A percentile compares a stretch with the other conserved stretches of the same genome.
These are phyloP conservation scores for Hirtodrosophila confusa DNA, from an alignment of 2,888 invertebrate genomes.

Conservation along the genomic window DNA sequence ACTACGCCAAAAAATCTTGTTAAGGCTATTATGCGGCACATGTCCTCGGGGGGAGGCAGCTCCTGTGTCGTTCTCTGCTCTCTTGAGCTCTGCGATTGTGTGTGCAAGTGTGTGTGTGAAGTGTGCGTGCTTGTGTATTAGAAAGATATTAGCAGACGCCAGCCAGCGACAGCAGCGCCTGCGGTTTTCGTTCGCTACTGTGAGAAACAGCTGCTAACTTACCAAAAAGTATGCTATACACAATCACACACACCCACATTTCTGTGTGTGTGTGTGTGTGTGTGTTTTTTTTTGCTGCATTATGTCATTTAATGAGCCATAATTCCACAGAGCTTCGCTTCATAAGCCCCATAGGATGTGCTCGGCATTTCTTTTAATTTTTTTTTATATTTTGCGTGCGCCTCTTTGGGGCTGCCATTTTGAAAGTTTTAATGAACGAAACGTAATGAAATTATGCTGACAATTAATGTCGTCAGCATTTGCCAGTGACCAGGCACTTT, in stretches of 20 bases:
- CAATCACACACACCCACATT: conserved; percentile 17
- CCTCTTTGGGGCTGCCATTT: conserved; percentile 42
- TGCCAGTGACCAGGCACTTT: conserved; percentile 30
- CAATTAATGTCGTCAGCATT: conserved; percentile 62
- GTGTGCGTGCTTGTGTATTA: conserved; percentile 67
- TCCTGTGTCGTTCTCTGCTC: conserved; percentile 6
- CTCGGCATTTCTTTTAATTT: conserved; percentile 32
- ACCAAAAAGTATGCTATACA: conserved; percentile 42
- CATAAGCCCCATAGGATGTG: conserved; percentile 48
- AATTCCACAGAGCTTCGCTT: conserved; percentile 61
- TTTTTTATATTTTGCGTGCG: conserved; percentile 25
- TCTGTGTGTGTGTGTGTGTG: not conserved
- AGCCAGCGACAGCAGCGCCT: conserved; percentile 34
- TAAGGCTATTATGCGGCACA: conserved; percentile 68
- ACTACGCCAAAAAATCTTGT: conserved; percentile 60
- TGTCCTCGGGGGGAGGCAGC: conserved; percentile 37
- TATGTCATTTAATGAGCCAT: conserved; percentile 76
- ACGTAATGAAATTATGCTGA: conserved; percentile 70
- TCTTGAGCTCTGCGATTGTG: conserved; percentile 25
- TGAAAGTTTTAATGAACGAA: conserved; percentile 71
- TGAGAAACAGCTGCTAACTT: conserved; percentile 44
- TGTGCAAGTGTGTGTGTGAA: conserved; percentile 17
- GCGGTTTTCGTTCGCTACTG: conserved; percentile 46
- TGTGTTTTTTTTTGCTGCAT: conserved; percentile 36
- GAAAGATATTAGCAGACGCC: conserved; percentile 66